Base-by-base conservation (phyloP, 1,140 invertebrate genomes). In the Lasioglossum baleicum region DNA sequence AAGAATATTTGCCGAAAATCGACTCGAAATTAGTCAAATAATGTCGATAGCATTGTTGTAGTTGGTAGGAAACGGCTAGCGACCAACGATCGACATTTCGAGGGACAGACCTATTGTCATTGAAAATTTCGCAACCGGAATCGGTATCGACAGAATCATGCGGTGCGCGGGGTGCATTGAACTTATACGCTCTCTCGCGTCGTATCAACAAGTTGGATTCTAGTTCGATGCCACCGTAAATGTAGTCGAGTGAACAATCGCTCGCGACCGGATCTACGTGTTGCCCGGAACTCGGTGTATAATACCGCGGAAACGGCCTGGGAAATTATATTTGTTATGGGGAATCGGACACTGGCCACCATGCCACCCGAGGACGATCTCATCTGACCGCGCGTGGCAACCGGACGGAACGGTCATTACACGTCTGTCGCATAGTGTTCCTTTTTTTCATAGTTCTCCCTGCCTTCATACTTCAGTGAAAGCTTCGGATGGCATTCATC, bases 251-350 rank as follows among this genome's bases (percentile, higher is more conserved):
- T 67, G 83, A 83, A 85, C 80, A 84, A 88, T 88, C 84, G 48
- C 15, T 13, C 48, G 73, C 75, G 61, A 64, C 61, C 82, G 80
- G 83, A 86, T 86, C 73, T 80, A 63, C 78, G 83, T 85, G 85
- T 83, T 85, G 86, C 78, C 88, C 91, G 91, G 91, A 92, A 91
- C 88, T 90, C 7, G 22, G 64, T 35, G 35, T 77, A 93, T 93
- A 93, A 93, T 90, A 87, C 90, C 80, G 69, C 92, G 92, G 92
- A 93, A 92, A 87, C 88, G 83, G 76, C 68, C 35, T 78, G 88
- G 88, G 87, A 91, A 92, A 92, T 90, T 88, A 91, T 90, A 91
- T 91, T 92, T 91, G 92, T 90, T 81, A 91, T 88, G 88, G 88
- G 88, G 88, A 89, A 87, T 85, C 80, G 83, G 82, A 44, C 61